phyloP scores from a whole-genome alignment of 2,888 invertebrate genomes.

The Eretmocerus hayati region DNA sequence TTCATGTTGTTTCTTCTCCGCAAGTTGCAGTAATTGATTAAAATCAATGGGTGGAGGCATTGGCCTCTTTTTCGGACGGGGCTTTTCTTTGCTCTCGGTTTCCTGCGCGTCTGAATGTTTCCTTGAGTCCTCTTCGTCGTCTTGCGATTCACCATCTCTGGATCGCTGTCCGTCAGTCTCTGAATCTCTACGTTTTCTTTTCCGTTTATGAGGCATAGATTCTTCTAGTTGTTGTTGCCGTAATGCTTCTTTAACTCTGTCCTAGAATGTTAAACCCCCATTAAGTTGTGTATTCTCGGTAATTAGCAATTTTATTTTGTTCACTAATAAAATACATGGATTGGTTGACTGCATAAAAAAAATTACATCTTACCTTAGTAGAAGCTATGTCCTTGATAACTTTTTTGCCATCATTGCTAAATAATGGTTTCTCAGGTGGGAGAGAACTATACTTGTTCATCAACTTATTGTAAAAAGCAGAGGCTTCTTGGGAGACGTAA shows the following conservation, averaged over 20 bases:
- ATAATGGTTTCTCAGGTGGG: conserved; percentile 63
- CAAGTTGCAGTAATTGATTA: conserved; percentile 69
- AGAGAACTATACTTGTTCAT: conserved; percentile 74
- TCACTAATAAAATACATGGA: background rate
- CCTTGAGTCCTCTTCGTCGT: conserved; percentile 30
- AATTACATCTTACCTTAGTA: conserved; percentile 42
- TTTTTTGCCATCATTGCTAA: conserved; percentile 53
- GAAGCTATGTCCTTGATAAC: conserved; percentile 49
- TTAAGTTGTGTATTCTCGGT: too few species aligned
- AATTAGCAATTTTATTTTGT: conserved; percentile 1
- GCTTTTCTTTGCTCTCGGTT: conserved; percentile 46
- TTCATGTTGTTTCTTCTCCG: conserved; percentile 76
- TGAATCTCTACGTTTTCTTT: conserved; percentile 48
- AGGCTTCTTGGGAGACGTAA: conserved; percentile 77
- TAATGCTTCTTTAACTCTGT: conserved; percentile 71
- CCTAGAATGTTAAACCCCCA: too few species aligned
- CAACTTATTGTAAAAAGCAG: conserved; percentile 74
- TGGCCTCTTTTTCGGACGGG: conserved; percentile 55
- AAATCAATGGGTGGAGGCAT: conserved; percentile 74
- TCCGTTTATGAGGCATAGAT: conserved; percentile 59
- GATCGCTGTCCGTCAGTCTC: conserved; percentile 44
- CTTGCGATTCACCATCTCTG: conserved; percentile 41
- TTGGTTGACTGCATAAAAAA: background rate
- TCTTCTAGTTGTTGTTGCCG: conserved; percentile 66
- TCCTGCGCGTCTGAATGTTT: conserved; percentile 34